Evolutionary conservation across 2,113 vertebrate genomes (phyloP).

Genomic region (Microcebus griseorufus): DNA sequence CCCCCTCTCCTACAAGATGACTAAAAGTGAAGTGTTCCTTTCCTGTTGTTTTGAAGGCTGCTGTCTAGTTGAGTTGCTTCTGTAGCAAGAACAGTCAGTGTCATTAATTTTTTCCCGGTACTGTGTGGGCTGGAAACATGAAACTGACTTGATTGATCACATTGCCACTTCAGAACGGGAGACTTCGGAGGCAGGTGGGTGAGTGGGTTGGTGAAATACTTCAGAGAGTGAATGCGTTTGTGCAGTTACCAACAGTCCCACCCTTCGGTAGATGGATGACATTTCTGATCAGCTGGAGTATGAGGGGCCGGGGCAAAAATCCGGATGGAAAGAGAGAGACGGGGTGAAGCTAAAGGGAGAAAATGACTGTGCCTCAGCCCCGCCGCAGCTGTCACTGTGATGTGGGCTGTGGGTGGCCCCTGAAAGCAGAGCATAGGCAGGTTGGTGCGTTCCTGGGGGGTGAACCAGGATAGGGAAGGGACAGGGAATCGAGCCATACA

Average conservation of each 20-base stretch:
- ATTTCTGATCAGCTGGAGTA: not conserved
- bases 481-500: not conserved
- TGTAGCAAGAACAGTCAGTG: conserved; percentile 20
- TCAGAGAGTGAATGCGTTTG: conserved; percentile 38
- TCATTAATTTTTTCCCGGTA: conserved; percentile 49
- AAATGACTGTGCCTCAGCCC: not conserved
- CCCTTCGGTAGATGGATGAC: not conserved
- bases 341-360: not conserved
- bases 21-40: not conserved
- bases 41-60: conserved; percentile 3
- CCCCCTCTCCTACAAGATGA: not conserved
- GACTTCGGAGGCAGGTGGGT: conserved; percentile 60
- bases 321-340: not conserved
- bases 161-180: conserved; percentile 15
- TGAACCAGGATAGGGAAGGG: not conserved
- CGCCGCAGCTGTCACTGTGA: not conserved
- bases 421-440: not conserved
- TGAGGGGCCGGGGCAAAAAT: not conserved
- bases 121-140: conserved; percentile 57
- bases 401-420: rapidly evolving
- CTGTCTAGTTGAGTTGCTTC: conserved; percentile 64
- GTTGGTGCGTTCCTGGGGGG: not conserved
- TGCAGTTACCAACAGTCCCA: not conserved
- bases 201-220: conserved; percentile 49
- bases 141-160: conserved; percentile 58